Percentiles rank a stretch among this genome's conserved stretches.
phyloP scores from a whole-genome alignment of 2,797 vertebrate species.

The Enteromius unitaeniatus region DNA sequence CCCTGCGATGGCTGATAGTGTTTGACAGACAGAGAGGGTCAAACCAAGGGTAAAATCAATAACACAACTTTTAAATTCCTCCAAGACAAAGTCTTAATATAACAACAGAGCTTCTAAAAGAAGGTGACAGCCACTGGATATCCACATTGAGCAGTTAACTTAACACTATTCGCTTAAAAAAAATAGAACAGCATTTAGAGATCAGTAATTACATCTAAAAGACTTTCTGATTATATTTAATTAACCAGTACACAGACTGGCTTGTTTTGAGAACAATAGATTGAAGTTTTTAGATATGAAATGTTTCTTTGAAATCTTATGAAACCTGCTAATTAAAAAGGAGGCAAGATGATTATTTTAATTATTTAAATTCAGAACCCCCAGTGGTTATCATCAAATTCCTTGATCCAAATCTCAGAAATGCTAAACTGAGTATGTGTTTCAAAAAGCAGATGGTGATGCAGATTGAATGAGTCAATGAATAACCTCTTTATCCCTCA shows the following conservation, averaged over 20 bases:
- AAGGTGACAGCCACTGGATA: constrained; percentile 22
- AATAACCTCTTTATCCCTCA: constrained; percentile 28
- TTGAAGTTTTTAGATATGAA: constrained; percentile 10
- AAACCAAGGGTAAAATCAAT: constrained; percentile 48
- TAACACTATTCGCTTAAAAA: neutral
- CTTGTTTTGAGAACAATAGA: constrained; percentile 4
- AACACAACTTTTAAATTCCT: constrained; percentile 14
- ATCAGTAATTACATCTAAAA: constrained; percentile 20
- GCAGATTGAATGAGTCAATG: constrained; percentile 17
- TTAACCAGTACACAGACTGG: neutral
- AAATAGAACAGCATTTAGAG: neutral
- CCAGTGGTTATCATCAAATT: constrained; percentile 9
- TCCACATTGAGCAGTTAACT: neutral
- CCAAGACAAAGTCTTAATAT: constrained; percentile 23
- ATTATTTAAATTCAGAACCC: constrained; percentile 29
- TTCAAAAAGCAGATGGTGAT: constrained; percentile 36
- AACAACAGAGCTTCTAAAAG: constrained; percentile 17
- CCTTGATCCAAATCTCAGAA: constrained; percentile 20
- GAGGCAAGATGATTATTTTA: constrained; percentile 22
- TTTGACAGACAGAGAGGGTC: constrained; percentile 50
- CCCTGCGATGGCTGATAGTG: constrained; percentile 25
- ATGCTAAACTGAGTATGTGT: constrained; percentile 12
- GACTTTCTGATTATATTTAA: constrained; percentile 1
- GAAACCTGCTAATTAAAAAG: constrained; percentile 11
- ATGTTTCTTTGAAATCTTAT: neutral